Evolutionary conservation across 2,888 invertebrate genomes (phyloP).

Genomic region (Quadroppia sp.): DNA sequence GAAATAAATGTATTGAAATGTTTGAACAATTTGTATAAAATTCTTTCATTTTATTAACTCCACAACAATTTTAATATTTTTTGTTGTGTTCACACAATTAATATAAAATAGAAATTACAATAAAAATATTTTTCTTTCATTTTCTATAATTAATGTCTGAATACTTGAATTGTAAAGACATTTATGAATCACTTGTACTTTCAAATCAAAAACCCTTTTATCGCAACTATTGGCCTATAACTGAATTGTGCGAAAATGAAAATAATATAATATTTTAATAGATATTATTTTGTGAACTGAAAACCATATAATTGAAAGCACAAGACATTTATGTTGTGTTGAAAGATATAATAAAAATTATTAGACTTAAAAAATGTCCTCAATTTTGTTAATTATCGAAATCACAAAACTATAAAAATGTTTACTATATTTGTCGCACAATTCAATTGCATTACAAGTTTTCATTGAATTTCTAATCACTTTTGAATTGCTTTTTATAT

Average conservation of each 20-base stretch:
- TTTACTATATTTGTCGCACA: slow-evolving; percentile 26
- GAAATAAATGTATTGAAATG: no score
- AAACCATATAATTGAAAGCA: not conserved
- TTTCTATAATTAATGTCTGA: not conserved
- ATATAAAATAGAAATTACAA: not conserved
- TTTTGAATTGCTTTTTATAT: slow-evolving; percentile 14
- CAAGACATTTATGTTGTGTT: not conserved
- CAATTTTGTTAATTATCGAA: slow-evolving; percentile 32
- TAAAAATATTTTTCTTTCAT: not conserved
- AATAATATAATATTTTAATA: no score
- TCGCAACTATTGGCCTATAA: not conserved
- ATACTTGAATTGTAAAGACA: not conserved
- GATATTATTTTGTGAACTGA: not conserved
- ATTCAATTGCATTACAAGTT: not conserved
- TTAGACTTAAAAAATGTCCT: slow-evolving; percentile 31
- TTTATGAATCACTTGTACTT: slow-evolving; percentile 6
- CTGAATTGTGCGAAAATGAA: no score
- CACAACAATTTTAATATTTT: no score
- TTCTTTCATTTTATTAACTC: no score
- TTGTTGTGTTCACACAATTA: no score
- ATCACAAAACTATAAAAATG: slow-evolving; percentile 25
- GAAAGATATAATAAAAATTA: not conserved
- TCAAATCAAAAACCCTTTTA: not conserved
- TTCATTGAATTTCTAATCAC: not conserved
- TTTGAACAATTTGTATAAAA: no score